Base-by-base conservation (phyloP, 2,113 vertebrate species). In the Xenopus laevis region DNA sequence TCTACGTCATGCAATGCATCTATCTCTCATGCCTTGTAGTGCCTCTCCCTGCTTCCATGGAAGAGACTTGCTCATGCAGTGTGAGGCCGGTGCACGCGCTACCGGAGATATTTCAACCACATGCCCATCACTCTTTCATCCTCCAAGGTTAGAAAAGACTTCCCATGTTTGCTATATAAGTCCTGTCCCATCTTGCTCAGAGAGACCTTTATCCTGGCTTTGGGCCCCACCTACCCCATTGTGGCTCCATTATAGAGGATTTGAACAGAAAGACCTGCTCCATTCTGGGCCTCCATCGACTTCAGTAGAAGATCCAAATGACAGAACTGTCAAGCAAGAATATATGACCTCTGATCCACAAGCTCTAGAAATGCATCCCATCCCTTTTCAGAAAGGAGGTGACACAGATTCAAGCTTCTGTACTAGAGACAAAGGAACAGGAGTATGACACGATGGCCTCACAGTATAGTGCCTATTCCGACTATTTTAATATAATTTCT, bases 1-100 rank as follows among this genome's bases (percentile, higher is more conserved):
- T 0, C 84, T 88, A n/a, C 84, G 85, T 18, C 86, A 88, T 67
- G 86, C 85, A 0, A 78, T 89, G 46, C 86, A 89, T 69, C 79
- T 87, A 9, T 74, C 86, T 30, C 68, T 89, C 60, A 72, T 65
- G 0, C 79, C 86, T 30, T 83, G 73, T 72, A 13, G 69, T 46
- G 0, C 71, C 75, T 44, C 80, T 70, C 18, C 70, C 6, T 45
- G 63, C 10, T 1, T 10, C 59, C 67, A 77, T 45, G 47, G 73
- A 57, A 52, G 68, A 64, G 74, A 77, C 30, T 77, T 64, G 30
- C 50, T 64, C 52, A 45, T 67, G 52, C 67, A 70, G 30, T 70
- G 60, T 64, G 67, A 65, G 52, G 0, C 78, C 73, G 58, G 82
- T 74, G 21, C 65, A 73, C 15, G 78, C 30, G 69, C 79, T 0